These are phyloP conservation scores for Drosophila pseudoananassae DNA, from an alignment of 1,140 invertebrate species.

Conservation along the genomic window DNA sequence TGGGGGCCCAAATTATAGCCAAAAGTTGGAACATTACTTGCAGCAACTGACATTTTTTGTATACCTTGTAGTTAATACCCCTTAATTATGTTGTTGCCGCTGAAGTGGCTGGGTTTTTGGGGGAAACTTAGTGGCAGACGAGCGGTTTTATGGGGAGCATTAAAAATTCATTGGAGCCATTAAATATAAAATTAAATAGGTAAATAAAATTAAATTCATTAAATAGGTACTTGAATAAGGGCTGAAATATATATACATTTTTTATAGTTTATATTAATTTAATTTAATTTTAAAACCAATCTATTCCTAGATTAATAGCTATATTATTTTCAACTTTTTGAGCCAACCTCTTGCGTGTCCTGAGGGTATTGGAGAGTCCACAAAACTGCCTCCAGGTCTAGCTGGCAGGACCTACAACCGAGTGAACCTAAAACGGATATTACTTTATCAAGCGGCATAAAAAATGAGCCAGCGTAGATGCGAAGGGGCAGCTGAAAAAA, in stretches of 20 bases:
- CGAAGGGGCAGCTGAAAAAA: conserved; percentile 19
- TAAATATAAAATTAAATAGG: too few relatives aligned
- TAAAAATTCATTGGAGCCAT: background rate
- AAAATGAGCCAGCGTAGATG: conserved; percentile 72
- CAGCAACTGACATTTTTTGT: conserved; percentile 59
- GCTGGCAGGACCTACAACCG: conserved; percentile 36
- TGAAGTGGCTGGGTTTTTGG: background rate
- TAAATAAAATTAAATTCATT: too few relatives aligned
- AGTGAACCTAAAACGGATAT: conserved; percentile 80
- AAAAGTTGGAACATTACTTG: conserved; percentile 77
- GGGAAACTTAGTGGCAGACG: background rate
- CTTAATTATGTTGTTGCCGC: conserved; percentile 31
- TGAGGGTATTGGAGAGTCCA: conserved; percentile 51
- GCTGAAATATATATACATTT: too few relatives aligned
- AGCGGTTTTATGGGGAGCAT: background rate
- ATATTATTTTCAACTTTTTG: background rate
- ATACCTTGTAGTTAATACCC: conserved; percentile 64
- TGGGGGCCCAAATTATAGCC: conserved; percentile 66
- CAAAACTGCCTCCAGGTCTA: conserved; percentile 32
- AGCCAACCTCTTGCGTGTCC: conserved; percentile 11
- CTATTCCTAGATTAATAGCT: background rate
- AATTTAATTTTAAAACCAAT: too few relatives aligned
- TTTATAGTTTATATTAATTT: too few relatives aligned
- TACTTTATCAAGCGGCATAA: conserved; percentile 82
- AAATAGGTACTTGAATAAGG: too few relatives aligned